Evolutionary conservation across 1,140 invertebrate genomes (phyloP).

Genomic region (Mesaphorura yosii): DNA sequence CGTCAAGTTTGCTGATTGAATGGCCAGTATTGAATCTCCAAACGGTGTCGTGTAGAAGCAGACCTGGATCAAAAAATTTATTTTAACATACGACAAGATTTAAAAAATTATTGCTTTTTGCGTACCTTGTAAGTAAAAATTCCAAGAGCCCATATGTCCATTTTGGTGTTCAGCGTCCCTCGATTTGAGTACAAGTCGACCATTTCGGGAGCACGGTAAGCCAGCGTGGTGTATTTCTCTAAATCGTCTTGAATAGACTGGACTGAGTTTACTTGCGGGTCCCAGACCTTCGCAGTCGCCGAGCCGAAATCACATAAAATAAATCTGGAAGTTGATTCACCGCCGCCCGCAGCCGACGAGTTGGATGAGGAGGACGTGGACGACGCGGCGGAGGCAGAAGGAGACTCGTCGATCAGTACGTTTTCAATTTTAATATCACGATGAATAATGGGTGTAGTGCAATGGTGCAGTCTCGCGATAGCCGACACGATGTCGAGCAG

Average conservation of each 20-base stretch:
- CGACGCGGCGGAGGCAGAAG: too few relatives aligned
- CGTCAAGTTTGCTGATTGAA: conserved; percentile 46
- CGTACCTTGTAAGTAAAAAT: conserved; percentile 34
- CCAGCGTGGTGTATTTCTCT: conserved; percentile 84
- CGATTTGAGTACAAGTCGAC: conserved; percentile 82
- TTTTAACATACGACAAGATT: background rate
- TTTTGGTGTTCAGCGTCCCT: conserved; percentile 70
- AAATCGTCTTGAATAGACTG: conserved; percentile 73
- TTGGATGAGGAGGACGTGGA: too few relatives aligned
- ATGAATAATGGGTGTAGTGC: conserved; percentile 89
- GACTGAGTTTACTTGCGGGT: conserved; percentile 59
- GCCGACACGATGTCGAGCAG: conserved; percentile 92
- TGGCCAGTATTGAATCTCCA: conserved; percentile 84
- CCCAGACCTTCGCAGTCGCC: conserved; percentile 65
- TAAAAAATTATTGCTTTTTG: background rate
- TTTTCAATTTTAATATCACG: conserved; percentile 91
- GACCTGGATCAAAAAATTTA: conserved; percentile 46
- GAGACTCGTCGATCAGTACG: conserved; percentile 66
- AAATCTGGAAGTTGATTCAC: too few relatives aligned
- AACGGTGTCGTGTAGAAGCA: conserved; percentile 88
- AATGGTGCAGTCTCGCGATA: conserved; percentile 79
- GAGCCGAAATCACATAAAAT: conserved; percentile 84
- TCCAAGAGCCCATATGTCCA: conserved; percentile 67
- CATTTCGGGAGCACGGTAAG: conserved; percentile 91
- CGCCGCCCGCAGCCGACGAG: too few relatives aligned